phyloP scores from a whole-genome alignment of 2,888 invertebrate species.

The Venusia cambrica region DNA sequence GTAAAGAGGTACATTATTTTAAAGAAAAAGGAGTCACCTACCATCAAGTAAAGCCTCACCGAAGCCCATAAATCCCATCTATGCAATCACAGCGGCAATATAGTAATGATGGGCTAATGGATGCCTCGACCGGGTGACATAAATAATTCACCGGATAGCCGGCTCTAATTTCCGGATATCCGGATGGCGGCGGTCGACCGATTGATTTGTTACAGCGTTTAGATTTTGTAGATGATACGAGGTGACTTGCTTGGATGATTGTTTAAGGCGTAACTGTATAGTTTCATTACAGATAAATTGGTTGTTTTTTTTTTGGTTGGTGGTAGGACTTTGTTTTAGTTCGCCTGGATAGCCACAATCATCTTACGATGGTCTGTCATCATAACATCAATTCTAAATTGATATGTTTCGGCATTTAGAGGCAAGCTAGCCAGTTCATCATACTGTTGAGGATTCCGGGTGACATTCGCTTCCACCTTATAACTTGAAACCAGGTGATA shows the following conservation, averaged over 20 bases:
- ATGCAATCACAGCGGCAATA: slow-evolving; percentile 15
- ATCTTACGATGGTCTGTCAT: too few relatives aligned
- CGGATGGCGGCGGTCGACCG: slow-evolving; percentile 11
- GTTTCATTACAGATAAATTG: too few relatives aligned
- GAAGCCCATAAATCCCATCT: slow-evolving; percentile 7
- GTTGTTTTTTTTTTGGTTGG: background rate
- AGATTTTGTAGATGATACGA: slow-evolving; percentile 7
- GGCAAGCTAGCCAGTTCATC: too few relatives aligned
- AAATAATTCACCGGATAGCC: slow-evolving; percentile 28
- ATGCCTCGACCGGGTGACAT: slow-evolving; percentile 19
- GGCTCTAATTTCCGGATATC: slow-evolving; percentile 29
- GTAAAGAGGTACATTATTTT: too few relatives aligned
- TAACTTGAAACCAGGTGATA: too few relatives aligned
- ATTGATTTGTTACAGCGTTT: slow-evolving; percentile 21
- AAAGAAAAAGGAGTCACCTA: background rate
- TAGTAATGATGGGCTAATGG: slow-evolving; percentile 10
- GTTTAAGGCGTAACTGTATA: slow-evolving; percentile 2
- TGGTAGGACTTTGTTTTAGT: too few relatives aligned
- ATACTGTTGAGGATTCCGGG: too few relatives aligned
- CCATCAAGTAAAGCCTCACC: slow-evolving; percentile 1
- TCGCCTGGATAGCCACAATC: too few relatives aligned
- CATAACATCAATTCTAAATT: too few relatives aligned
- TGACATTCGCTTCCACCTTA: too few relatives aligned
- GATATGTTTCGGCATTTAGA: too few relatives aligned
- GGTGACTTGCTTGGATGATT: slow-evolving; percentile 3